Percentiles rank a stretch among this genome's conserved stretches.
Evolutionary conservation across 2,888 invertebrate genomes (phyloP).

Genomic region (Agriopis leucophaearia): DNA sequence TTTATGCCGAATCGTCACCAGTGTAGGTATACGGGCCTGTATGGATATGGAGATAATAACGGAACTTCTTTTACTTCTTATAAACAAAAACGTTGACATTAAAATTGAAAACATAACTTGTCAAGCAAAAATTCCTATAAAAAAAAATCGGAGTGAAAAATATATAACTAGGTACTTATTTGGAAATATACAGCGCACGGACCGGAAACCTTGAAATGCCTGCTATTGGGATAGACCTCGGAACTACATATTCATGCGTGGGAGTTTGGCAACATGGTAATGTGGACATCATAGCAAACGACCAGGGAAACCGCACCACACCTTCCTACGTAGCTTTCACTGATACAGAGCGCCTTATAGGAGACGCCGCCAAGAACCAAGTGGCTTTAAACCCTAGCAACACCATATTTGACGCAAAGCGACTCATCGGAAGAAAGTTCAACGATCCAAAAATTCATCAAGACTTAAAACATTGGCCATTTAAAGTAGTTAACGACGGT

Average conservation of each 20-base stretch:
- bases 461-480: slow-evolving; percentile 94
- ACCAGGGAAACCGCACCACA: slow-evolving; percentile 90
- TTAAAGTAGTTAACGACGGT: slow-evolving; percentile 88
- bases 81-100: neutral
- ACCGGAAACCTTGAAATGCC: slow-evolving; percentile 61
- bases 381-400: slow-evolving; percentile 91
- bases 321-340: slow-evolving; percentile 92
- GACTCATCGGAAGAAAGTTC: slow-evolving; percentile 92
- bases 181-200: neutral
- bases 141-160: too few relatives aligned
- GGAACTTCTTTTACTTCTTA: too few relatives aligned
- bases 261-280: slow-evolving; percentile 88
- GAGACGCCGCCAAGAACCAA: slow-evolving; percentile 90
- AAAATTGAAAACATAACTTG: neutral
- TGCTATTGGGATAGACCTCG: slow-evolving; percentile 84
- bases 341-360: slow-evolving; percentile 87
- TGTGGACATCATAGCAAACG: slow-evolving; percentile 90
- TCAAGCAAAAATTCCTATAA: too few relatives aligned
- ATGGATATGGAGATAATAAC: too few relatives aligned
- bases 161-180: neutral
- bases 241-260: slow-evolving; percentile 85
- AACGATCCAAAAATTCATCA: slow-evolving; percentile 91
- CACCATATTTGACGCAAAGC: slow-evolving; percentile 93
- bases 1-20: too few relatives aligned
- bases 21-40: too few relatives aligned